These are phyloP conservation scores for Scolanthus callimorphus DNA, from an alignment of 92 coral and sea anemone species.

Conservation along the genomic window DNA sequence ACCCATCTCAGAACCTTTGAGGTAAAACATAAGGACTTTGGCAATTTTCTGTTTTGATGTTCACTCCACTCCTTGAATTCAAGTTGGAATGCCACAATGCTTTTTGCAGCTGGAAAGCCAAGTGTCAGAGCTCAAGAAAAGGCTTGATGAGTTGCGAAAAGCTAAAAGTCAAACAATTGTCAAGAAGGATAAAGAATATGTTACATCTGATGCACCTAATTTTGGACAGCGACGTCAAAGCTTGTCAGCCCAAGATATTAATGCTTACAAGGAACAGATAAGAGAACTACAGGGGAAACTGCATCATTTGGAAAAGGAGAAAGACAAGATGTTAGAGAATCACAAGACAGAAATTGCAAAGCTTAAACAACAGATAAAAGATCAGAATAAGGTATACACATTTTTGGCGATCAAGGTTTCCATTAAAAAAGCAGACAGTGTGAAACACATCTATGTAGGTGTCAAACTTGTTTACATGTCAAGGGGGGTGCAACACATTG, in stretches of 20 bases:
- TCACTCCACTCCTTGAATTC: too few species aligned
- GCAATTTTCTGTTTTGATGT: too few species aligned
- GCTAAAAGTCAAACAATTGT: constrained; percentile 57
- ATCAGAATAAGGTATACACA: constrained; percentile 13
- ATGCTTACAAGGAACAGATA: constrained; percentile 1
- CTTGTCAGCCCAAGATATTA: background rate
- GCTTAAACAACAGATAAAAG: constrained; percentile 2
- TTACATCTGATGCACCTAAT: constrained; percentile 26
- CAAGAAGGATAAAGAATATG: constrained; percentile 55
- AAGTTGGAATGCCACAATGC: too few species aligned
- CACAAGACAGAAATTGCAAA: constrained; percentile 20
- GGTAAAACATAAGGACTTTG: too few species aligned
- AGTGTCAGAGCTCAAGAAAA: constrained; percentile 54
- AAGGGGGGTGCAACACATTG: too few species aligned
- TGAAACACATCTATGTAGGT: background rate
- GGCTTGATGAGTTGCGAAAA: constrained; percentile 64
- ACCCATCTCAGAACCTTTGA: too few species aligned
- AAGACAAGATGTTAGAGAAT: constrained; percentile 5
- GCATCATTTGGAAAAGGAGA: background rate
- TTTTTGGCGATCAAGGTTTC: background rate
- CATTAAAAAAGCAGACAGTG: background rate
- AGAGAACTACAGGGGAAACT: constrained; percentile 1
- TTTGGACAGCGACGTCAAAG: constrained; percentile 2
- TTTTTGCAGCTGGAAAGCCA: constrained; percentile 53
- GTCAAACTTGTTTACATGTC: background rate